A percentile compares a stretch with the other conserved stretches of the same genome.
phyloP scores from a whole-genome alignment of 2,888 invertebrate genomes.

The Eupithecia centaureata region DNA sequence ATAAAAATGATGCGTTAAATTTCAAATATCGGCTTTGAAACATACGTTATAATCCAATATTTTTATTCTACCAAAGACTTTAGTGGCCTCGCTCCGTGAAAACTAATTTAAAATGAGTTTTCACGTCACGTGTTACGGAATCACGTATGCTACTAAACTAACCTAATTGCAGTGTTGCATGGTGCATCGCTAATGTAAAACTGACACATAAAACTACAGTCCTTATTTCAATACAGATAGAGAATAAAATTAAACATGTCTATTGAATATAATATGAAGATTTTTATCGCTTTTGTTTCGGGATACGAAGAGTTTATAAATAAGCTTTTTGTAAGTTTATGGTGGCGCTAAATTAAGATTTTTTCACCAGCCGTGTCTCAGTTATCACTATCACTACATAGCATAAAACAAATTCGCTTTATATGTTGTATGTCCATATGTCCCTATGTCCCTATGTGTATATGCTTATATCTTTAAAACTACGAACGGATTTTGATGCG shows the following conservation, averaged over 20 bases:
- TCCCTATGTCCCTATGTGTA: too few species aligned
- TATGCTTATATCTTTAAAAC: too few species aligned
- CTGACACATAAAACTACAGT: constrained; percentile 13
- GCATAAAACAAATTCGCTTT: too few species aligned
- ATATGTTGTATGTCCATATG: too few species aligned
- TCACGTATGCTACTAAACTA: constrained; percentile 50
- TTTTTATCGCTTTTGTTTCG: not conserved
- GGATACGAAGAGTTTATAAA: constrained; percentile 33
- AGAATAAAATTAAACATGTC: constrained; percentile 12
- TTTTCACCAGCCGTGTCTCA: too few species aligned
- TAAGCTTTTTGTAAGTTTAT: constrained; percentile 33
- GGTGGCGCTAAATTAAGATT: too few species aligned
- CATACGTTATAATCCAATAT: not conserved
- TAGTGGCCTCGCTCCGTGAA: not conserved
- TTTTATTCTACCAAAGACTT: not conserved
- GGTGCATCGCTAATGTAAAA: constrained; percentile 55
- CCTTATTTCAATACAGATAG: constrained; percentile 12
- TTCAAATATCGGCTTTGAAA: not conserved
- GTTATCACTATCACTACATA: too few species aligned
- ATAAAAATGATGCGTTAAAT: not conserved
- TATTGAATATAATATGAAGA: not conserved
- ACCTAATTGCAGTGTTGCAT: constrained; percentile 57
- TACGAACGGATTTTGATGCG: too few species aligned
- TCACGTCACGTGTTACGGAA: constrained; percentile 55
- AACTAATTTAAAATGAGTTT: constrained; percentile 33